A percentile compares a stretch with the other conserved stretches of the same genome.
These are phyloP conservation scores for Tiliacea citrago DNA, from an alignment of 2,888 invertebrate genomes.

Conservation along the genomic window DNA sequence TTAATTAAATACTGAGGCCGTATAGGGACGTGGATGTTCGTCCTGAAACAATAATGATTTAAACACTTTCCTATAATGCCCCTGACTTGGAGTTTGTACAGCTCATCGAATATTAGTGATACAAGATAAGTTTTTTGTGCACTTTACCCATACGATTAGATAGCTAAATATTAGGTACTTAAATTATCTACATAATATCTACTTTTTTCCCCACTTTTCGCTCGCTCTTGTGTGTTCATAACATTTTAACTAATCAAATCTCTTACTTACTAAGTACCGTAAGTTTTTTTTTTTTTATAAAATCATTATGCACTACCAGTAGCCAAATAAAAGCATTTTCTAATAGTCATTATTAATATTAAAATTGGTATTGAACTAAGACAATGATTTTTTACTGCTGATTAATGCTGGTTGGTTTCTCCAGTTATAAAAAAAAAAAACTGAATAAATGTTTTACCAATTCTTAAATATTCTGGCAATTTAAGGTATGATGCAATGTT, in stretches of 20 bases:
- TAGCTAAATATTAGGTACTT: slow-evolving; percentile 2
- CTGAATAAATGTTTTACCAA: no score
- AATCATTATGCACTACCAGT: slow-evolving; percentile 19
- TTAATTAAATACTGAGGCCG: background rate
- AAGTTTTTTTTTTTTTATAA: background rate
- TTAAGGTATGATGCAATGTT: background rate
- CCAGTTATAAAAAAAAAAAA: background rate
- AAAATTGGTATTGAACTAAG: background rate
- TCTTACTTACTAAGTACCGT: slow-evolving; percentile 1
- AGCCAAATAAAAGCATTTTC: slow-evolving; percentile 27
- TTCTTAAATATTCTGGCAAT: background rate
- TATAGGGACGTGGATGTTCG: background rate
- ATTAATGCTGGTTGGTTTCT: background rate
- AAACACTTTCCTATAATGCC: background rate
- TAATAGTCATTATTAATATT: slow-evolving; percentile 19
- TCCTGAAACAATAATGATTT: background rate
- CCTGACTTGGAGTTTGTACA: slow-evolving; percentile 13
- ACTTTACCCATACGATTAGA: slow-evolving; percentile 17
- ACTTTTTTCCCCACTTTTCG: slow-evolving; percentile 37
- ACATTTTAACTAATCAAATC: slow-evolving; percentile 11
- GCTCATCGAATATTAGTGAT: slow-evolving; percentile 10
- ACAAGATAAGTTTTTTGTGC: slow-evolving; percentile 46
- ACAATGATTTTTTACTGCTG: background rate
- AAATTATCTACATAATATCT: slow-evolving; percentile 7
- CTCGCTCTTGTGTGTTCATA: slow-evolving; percentile 27